Base-by-base conservation (phyloP, 2,113 vertebrate species). In the Mesocricetus auratus region DNA sequence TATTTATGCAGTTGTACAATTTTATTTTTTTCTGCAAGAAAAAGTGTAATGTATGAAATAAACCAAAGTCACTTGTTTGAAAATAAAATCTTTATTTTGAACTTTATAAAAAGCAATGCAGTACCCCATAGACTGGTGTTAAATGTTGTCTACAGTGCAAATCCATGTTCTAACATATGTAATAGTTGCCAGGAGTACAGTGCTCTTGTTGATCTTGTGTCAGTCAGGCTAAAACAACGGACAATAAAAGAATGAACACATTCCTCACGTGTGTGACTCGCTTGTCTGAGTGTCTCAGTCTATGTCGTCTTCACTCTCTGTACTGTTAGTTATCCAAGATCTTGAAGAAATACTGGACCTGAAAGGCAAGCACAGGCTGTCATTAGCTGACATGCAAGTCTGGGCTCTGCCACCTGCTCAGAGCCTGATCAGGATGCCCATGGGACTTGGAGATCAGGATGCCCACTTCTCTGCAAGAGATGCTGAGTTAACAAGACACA, bases 1-100 rank as follows among this genome's bases (percentile, higher is more conserved):
- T 99, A 99, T 99, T 99, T 99, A 99, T 99, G 99, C 99, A 99
- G 99, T 99, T 99, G 99, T 99, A 99, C 99, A 99, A 99, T 99
- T 99, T 99, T 99, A 99, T 99, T 99, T 99, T 99, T 99, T 99
- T 98, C 99, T 99, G 98, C 99, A 99, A 99, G 99, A 99, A 99
- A 99, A 99, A 99, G 99, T 99, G 99, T 99, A 99, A 99, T 99
- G 99, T 99, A 99, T 99, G 98, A 98, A 99, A 98, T 98, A 99
- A 99, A 99, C 99, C 99, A 99, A 99, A 99, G 99, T 99, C 99
- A 99, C 99, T 99, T 99, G 99, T 99, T 99, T 99, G 99, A 99
- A 98, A 99, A 99, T 97, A 99, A 98, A 85, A 99, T 98, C 98
- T 99, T 99, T 99, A 99, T 99, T 99, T 99, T 99, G 99, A 98